Evolutionary conservation across 2,888 invertebrate species (phyloP).

Genomic region (Iphiclides podalirius): DNA sequence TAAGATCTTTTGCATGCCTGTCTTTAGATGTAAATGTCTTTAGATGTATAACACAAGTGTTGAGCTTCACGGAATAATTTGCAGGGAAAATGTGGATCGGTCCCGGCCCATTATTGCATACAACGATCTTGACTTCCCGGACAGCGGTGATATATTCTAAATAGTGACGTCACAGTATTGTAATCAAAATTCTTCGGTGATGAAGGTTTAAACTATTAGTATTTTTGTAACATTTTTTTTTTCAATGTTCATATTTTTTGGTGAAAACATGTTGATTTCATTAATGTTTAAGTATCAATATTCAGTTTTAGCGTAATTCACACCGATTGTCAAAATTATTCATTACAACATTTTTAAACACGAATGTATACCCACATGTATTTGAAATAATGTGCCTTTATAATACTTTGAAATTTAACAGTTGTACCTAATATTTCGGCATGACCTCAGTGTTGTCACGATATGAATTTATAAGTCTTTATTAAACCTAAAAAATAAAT

Average conservation of each 20-base stretch:
- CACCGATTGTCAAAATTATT: constrained; percentile 6
- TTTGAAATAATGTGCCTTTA: too few relatives aligned
- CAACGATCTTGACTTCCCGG: constrained; percentile 95
- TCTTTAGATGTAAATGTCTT: background rate
- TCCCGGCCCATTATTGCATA: constrained; percentile 91
- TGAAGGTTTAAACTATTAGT: background rate
- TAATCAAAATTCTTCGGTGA: background rate
- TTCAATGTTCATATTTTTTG: background rate
- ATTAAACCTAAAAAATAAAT: constrained; percentile 2
- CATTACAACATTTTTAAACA: too few relatives aligned
- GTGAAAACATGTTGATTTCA: background rate
- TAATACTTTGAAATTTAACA: too few relatives aligned
- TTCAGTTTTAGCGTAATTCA: background rate
- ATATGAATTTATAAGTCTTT: background rate
- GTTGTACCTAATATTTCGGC: too few relatives aligned
- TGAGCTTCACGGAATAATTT: constrained; percentile 68
- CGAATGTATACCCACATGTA: too few relatives aligned
- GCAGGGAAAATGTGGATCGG: constrained; percentile 83
- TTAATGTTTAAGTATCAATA: background rate
- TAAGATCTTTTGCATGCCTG: too few relatives aligned
- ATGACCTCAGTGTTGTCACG: background rate
- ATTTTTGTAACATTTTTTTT: background rate
- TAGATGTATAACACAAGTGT: constrained; percentile 27
- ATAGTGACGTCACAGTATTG: constrained; percentile 32
- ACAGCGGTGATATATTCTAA: constrained; percentile 88